phyloP scores from a whole-genome alignment of 2,797 vertebrate genomes.

The Tinamus major region DNA sequence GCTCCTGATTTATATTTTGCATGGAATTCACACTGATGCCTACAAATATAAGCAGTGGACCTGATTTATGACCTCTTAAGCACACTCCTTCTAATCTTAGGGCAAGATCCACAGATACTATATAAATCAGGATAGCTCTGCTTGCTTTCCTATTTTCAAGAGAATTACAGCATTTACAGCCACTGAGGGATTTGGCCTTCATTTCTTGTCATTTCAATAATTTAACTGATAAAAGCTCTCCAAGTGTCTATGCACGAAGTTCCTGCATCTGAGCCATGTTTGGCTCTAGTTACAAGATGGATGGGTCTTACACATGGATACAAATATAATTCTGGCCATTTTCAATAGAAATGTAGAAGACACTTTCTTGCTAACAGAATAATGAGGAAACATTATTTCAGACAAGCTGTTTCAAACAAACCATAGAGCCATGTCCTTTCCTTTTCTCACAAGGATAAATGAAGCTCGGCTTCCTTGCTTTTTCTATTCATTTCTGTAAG shows the following conservation, averaged over 20 bases:
- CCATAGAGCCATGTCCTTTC: background rate
- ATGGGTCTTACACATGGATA: background rate
- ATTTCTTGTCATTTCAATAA: conserved; percentile 44
- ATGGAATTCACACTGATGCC: background rate
- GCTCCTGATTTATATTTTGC: conserved; percentile 24
- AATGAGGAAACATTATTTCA: background rate
- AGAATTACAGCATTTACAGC: conserved; percentile 16
- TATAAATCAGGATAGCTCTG: conserved; percentile 47
- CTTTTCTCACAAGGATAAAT: background rate
- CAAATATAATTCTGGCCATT: background rate
- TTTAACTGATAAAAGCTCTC: conserved; percentile 24
- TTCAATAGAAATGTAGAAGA: background rate
- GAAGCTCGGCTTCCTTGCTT: background rate
- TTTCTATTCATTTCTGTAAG: background rate
- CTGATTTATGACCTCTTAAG: conserved; percentile 1
- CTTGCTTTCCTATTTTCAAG: conserved; percentile 15
- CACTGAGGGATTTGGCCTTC: conserved; percentile 1
- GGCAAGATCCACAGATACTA: conserved; percentile 1
- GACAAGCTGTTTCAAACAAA: background rate
- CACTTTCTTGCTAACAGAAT: background rate
- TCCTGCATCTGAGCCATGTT: background rate
- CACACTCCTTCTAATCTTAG: background rate
- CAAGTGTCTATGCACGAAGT: background rate
- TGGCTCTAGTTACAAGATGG: background rate
- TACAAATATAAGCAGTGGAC: background rate